A percentile compares a stretch with the other conserved stretches of the same genome.
Evolutionary conservation across 2,888 invertebrate species (phyloP).

Genomic region (Busseola fusca): DNA sequence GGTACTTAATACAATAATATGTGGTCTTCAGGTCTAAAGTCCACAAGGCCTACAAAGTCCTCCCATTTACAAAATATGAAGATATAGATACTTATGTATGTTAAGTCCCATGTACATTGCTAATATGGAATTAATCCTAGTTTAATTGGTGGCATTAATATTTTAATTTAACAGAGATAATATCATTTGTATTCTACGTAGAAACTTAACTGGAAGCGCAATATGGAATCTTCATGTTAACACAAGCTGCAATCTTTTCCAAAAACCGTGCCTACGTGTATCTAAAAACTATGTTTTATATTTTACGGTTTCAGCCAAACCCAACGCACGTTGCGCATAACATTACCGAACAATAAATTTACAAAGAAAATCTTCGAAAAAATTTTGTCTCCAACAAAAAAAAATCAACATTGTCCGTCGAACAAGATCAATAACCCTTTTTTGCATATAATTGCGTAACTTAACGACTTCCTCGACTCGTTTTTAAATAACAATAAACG

Average conservation of each 20-base stretch:
- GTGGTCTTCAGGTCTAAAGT: too few species aligned
- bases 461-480: conserved; percentile 77
- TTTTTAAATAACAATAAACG: conserved; percentile 72
- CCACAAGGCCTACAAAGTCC: too few species aligned
- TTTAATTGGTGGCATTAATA: not conserved
- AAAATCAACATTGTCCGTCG: conserved; percentile 69
- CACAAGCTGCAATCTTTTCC: conserved; percentile 21
- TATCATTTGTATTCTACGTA: not conserved
- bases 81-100: too few species aligned
- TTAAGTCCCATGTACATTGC: not conserved
- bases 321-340: conserved; percentile 66
- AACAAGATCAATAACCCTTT: conserved; percentile 74
- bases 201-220: not conserved
- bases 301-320: conserved; percentile 67
- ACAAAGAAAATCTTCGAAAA: conserved; percentile 68
- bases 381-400: conserved; percentile 60
- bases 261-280: conserved; percentile 48
- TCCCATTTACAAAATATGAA: too few species aligned
- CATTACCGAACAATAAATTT: conserved; percentile 69
- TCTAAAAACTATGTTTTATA: conserved; percentile 57
- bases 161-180: not conserved
- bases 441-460: conserved; percentile 86
- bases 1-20: too few species aligned
- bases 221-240: not conserved
- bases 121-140: not conserved